phyloP scores from a whole-genome alignment of 2,888 invertebrate genomes.

The Gastrophysa polygoni region DNA sequence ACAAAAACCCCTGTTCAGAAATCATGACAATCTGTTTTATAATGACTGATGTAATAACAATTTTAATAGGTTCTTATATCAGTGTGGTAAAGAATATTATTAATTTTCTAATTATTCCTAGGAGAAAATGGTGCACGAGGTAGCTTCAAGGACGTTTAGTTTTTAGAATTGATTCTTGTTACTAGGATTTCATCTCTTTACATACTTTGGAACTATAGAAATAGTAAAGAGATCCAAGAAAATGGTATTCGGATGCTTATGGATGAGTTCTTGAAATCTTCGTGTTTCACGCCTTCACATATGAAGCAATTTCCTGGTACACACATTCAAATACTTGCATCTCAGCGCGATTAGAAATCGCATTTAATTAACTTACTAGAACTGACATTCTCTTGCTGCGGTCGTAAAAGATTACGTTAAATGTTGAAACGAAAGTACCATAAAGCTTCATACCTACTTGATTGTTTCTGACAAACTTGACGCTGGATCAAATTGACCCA shows the following conservation, averaged over 20 bases:
- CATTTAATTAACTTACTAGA: no score
- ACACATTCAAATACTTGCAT: no score
- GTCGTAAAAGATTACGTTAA: neutral
- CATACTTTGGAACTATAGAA: no score
- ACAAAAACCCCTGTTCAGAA: conserved; percentile 39
- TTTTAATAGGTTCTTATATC: conserved; percentile 44
- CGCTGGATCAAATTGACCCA: neutral
- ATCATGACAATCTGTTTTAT: conserved; percentile 37
- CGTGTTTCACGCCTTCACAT: no score
- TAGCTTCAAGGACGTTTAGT: conserved; percentile 31
- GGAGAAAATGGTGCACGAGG: conserved; percentile 15
- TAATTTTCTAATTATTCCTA: conserved; percentile 37
- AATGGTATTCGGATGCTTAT: no score
- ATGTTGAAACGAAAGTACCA: neutral
- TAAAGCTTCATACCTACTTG: no score
- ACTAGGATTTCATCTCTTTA: neutral
- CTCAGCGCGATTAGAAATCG: no score
- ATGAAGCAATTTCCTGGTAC: no score
- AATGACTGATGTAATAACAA: conserved; percentile 38
- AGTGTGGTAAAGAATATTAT: conserved; percentile 25
- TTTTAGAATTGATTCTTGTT: neutral
- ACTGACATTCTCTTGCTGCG: no score
- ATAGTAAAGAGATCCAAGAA: no score
- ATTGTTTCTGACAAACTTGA: neutral
- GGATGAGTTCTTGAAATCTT: no score